These are phyloP conservation scores for Megaceryle torquata DNA, from an alignment of 2,113 vertebrate genomes.

Conservation along the genomic window DNA sequence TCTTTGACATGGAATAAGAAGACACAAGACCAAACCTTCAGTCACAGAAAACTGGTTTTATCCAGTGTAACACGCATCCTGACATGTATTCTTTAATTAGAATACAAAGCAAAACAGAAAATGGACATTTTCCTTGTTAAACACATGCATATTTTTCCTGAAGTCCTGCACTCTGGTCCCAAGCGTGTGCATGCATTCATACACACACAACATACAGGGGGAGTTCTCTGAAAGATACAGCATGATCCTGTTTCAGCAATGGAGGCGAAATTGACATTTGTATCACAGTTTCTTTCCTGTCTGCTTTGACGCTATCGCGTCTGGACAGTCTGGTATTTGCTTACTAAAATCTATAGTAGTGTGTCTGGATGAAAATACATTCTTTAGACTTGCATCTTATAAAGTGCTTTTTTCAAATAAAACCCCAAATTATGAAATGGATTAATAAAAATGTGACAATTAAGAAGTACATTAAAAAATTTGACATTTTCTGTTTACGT, in stretches of 20 bases:
- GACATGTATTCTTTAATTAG: neutral
- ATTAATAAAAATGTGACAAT: neutral
- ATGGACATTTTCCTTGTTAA: neutral
- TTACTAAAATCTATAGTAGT: neutral
- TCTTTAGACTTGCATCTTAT: neutral
- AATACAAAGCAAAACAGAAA: neutral
- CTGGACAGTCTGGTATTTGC: neutral
- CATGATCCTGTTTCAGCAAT: neutral
- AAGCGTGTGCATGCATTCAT: neutral
- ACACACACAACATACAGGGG: neutral
- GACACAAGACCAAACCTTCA: neutral
- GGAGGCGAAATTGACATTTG: neutral
- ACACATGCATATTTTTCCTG: neutral
- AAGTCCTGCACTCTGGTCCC: neutral
- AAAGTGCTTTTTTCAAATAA: neutral
- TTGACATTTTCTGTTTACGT: constrained; percentile 46
- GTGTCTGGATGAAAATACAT: neutral
- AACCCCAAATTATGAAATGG: neutral
- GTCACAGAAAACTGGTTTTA: neutral
- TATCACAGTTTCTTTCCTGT: neutral
- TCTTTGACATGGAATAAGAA: neutral
- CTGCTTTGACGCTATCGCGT: neutral
- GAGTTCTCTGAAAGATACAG: neutral
- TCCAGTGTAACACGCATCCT: neutral
- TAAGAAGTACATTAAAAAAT: neutral